phyloP scores from a whole-genome alignment of 2,888 invertebrate species.

The Caenorhabditis drosophilae region DNA sequence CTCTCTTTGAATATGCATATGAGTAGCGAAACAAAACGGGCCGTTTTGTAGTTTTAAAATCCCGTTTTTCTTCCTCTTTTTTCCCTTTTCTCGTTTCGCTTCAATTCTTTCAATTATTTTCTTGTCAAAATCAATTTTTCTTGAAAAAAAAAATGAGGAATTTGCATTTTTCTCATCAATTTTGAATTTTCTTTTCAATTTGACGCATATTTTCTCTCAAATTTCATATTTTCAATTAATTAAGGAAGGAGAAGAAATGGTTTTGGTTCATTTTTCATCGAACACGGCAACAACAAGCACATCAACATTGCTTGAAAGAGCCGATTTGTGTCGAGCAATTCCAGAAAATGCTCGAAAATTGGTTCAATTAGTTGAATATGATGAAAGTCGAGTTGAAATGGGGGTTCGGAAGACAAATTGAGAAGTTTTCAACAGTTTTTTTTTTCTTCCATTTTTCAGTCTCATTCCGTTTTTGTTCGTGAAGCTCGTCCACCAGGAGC shows the following conservation, averaged over 20 bases:
- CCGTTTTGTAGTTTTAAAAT: not conserved
- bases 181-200: too few species aligned
- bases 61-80: not conserved
- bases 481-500: constrained; percentile 49
- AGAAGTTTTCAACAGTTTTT: not conserved
- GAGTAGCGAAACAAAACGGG: too few species aligned
- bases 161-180: too few species aligned
- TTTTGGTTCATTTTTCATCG: too few species aligned
- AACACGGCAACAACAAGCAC: too few species aligned
- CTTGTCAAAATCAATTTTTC: too few species aligned
- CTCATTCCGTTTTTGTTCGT: constrained; percentile 44
- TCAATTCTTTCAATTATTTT: not conserved
- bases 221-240: too few species aligned
- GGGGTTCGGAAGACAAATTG: constrained; percentile 19
- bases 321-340: constrained; percentile 50
- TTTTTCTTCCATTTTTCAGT: constrained; percentile 9
- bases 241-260: too few species aligned
- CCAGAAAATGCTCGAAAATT: constrained; percentile 52
- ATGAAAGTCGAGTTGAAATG: constrained; percentile 43
- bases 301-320: constrained; percentile 29
- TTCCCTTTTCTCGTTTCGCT: not conserved
- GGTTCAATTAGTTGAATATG: constrained; percentile 40
- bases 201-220: too few species aligned
- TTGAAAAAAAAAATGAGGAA: too few species aligned
- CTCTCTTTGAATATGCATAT: not conserved